Base-by-base conservation (phyloP, 2,888 invertebrate genomes). In the Steinernema scapterisci region DNA sequence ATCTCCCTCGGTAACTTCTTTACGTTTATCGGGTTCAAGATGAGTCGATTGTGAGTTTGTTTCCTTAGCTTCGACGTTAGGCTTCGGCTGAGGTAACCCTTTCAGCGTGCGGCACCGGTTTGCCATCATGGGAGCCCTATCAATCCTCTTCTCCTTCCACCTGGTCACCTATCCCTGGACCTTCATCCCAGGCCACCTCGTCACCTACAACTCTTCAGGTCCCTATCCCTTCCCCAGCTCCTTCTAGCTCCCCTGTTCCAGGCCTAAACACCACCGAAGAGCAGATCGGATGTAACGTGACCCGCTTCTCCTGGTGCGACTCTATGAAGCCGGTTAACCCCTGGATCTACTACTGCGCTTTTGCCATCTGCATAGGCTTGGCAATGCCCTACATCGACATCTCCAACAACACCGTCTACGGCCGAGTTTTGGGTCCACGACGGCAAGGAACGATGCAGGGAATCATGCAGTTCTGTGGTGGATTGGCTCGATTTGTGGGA, bases 361-460 rank as follows among this genome's bases (percentile, higher is more conserved):
- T 85, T 5, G 74, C 84, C n/a, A 74, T 88, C 23, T 80, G 88
- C 27, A 79, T 85, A 19, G 83, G 81, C n/a, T 51, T 86, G 13
- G 87, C 88, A 0, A 88, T 88, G 75, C 86, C 88, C 0, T 80
- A 83, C 23, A 85, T 86, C 73, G 88, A 88, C 76, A 86, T 89
- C 16, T 85, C 88, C 78, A 84, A 87, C 25, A 54, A 25, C 54
- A 54, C 54, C 13, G 54, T 54, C 54, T 54, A 54, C 21, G 54
- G 54, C 25, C 54, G 54, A 11, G 13, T 54, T 11, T 21, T 54
- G 23, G 54, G 25, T 23, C 54, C 23, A 13, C 7, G 54, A 13
- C 7, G 54, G 21, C 54, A 54, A 25, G 54, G 54, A 54, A 54
- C 23, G 5, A 54, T 25, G 54, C 25, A 54, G 13, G 54, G 23